Percentiles rank a stretch among this genome's conserved stretches.
These are phyloP conservation scores for Gymnocheta viridis DNA, from an alignment of 2,888 invertebrate genomes.

Conservation along the genomic window DNA sequence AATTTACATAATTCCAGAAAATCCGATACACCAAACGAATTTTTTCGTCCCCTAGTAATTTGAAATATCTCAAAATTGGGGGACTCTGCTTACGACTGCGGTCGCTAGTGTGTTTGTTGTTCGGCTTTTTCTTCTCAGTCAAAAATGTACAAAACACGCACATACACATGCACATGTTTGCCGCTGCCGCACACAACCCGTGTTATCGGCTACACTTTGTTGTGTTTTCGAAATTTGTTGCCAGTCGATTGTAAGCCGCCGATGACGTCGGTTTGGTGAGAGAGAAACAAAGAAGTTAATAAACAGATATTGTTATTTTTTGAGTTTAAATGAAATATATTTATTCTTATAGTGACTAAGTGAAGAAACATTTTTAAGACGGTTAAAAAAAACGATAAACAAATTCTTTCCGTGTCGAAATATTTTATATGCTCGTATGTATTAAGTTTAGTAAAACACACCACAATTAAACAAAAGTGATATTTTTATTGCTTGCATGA, in stretches of 20 bases:
- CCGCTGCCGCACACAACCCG: constrained; percentile 34
- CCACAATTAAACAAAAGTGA: constrained; percentile 32
- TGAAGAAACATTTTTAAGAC: constrained; percentile 32
- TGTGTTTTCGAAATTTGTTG: constrained; percentile 73
- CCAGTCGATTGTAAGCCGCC: constrained; percentile 75
- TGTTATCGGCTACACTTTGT: constrained; percentile 73
- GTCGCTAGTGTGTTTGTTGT: constrained; percentile 22
- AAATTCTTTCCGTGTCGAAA: background rate
- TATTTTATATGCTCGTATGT: constrained; percentile 4
- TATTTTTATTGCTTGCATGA: constrained; percentile 5
- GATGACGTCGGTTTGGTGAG: constrained; percentile 74
- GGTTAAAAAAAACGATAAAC: constrained; percentile 20
- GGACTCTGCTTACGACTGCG: too few relatives aligned
- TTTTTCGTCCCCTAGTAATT: too few relatives aligned
- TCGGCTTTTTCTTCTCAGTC: constrained; percentile 49
- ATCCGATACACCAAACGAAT: too few relatives aligned
- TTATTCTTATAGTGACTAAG: constrained; percentile 28
- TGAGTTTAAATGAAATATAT: constrained; percentile 17
- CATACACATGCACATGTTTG: constrained; percentile 3
- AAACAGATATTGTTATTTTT: constrained; percentile 20
- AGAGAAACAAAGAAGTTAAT: constrained; percentile 45
- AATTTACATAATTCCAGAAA: too few relatives aligned
- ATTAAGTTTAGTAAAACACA: constrained; percentile 21
- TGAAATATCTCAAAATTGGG: too few relatives aligned
- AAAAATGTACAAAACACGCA: background rate